A percentile compares a stretch with the other conserved stretches of the same genome.
Evolutionary conservation across 2,113 vertebrate species (phyloP).

Genomic region (Oryzias woworae): DNA sequence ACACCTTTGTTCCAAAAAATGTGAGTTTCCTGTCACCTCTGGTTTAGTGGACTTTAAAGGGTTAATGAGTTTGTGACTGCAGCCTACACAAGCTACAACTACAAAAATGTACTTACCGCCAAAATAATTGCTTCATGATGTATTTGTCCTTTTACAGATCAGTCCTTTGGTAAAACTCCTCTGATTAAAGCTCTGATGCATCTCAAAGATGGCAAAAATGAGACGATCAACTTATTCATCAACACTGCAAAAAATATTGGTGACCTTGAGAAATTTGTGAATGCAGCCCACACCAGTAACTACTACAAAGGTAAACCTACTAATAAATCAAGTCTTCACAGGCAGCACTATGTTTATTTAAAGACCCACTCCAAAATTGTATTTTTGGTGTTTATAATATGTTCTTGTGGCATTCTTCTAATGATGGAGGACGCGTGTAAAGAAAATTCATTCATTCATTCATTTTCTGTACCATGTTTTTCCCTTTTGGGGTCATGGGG

Average conservation of each 20-base stretch:
- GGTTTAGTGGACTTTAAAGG: too few relatives aligned
- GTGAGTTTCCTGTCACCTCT: too few relatives aligned
- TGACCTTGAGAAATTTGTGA: conserved; percentile 85
- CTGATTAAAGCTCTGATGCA: conserved; percentile 94
- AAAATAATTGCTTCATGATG: not conserved
- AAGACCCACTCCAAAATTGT: too few relatives aligned
- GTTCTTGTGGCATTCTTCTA: too few relatives aligned
- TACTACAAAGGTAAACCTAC: conserved; percentile 88
- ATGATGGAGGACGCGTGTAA: too few relatives aligned
- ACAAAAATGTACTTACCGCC: not conserved
- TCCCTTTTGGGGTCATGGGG: too few relatives aligned
- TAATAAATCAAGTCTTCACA: not conserved
- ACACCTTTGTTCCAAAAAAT: too few relatives aligned
- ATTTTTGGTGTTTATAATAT: too few relatives aligned
- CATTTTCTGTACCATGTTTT: too few relatives aligned
- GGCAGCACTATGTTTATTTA: not conserved
- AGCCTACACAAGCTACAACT: too few relatives aligned
- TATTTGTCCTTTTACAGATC: conserved; percentile 73
- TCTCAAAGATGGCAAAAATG: conserved; percentile 82
- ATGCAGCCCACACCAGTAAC: conserved; percentile 84
- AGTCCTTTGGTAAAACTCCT: conserved; percentile 87
- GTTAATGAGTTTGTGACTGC: too few relatives aligned
- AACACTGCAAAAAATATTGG: conserved; percentile 84
- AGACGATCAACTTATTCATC: conserved; percentile 83
- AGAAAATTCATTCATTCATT: too few relatives aligned